Percentiles rank a stretch among this genome's conserved stretches.
phyloP scores from a whole-genome alignment of 2,888 invertebrate species.

The Epinotia bilunana region DNA sequence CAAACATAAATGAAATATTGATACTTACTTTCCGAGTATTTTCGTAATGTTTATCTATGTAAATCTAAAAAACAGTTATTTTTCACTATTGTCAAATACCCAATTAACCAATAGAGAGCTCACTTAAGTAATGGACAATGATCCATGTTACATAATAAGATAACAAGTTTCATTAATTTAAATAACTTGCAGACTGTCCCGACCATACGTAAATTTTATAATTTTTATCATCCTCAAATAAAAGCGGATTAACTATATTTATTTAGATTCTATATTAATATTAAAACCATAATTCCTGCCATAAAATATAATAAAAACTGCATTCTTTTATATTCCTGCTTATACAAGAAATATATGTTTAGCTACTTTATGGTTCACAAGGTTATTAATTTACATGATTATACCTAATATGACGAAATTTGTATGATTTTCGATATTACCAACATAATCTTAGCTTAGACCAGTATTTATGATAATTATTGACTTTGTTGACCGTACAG shows the following conservation, averaged over 20 bases:
- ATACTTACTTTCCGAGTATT: too few relatives aligned
- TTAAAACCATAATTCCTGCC: conserved; percentile 17
- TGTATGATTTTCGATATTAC: conserved; percentile 22
- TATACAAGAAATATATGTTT: conserved; percentile 37
- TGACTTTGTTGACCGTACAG: conserved; percentile 37
- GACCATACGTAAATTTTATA: neutral
- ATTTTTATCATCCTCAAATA: neutral
- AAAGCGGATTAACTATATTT: conserved; percentile 8
- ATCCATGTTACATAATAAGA: too few relatives aligned
- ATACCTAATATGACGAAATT: neutral
- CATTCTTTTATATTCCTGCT: conserved; percentile 36
- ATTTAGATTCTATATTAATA: conserved; percentile 20
- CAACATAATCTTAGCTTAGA: conserved; percentile 35
- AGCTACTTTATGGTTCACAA: conserved; percentile 22
- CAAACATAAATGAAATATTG: too few relatives aligned
- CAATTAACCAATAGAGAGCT: too few relatives aligned
- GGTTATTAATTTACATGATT: conserved; percentile 39
- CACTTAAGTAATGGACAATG: too few relatives aligned
- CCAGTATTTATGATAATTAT: conserved; percentile 41
- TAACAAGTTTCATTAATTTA: neutral
- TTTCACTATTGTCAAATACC: too few relatives aligned
- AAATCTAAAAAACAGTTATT: too few relatives aligned
- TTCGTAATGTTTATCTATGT: too few relatives aligned
- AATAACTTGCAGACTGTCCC: neutral
- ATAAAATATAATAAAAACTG: conserved; percentile 29